Evolutionary conservation across 2,797 vertebrate species (phyloP), one percentile per base, ranked within the genome.

Genomic region (Muraenolepis orangiensis): DNA sequence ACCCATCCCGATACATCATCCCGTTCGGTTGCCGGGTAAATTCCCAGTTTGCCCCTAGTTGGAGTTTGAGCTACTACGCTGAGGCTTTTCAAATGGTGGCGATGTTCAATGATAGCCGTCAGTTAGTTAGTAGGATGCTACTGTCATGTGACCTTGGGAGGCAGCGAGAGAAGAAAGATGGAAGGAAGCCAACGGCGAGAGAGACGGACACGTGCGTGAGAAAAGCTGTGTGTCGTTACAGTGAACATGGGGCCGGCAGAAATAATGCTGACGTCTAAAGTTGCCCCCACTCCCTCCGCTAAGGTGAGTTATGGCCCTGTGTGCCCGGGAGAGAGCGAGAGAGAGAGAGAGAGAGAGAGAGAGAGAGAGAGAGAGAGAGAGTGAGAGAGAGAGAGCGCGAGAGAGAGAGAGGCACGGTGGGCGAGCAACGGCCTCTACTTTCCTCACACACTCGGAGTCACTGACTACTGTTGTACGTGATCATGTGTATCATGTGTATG

Each of bases 181-280:
- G 26, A 69, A 46, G 66, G 78, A 83, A 82, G 73, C 74, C 77
- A 78, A 82, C 42, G 61, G 81, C n/a, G n/a, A 78, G 13, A 42
- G 77, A 77, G 82, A 42, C 6, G 40, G 71, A 77, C 73, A 79
- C 81, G 72, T 70, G 76, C 82, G 84, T 30, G 61, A 82, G 80
- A 82, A n/a, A 81, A 84, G 77, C 74, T 16, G 40, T 70, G 74
- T 72, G 82, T 90, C 86, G 86, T 87, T 88, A 82, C 78, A 76
- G 78, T 80, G 84, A 87, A 84, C 82, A 79, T 82, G 81, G 78
- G 66, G 86, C 82, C 87, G 87, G 90, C 90, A 89, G 83, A 83
- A 89, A 90, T 84, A 88, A 76, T 91, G 91, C 91, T 91, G 92
- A 92, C 88, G 76, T 89, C 90, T 75, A 57, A 57, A 57, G 51